Base-by-base conservation (phyloP, 2,888 invertebrate species). In the Lepas anatifera region DNA sequence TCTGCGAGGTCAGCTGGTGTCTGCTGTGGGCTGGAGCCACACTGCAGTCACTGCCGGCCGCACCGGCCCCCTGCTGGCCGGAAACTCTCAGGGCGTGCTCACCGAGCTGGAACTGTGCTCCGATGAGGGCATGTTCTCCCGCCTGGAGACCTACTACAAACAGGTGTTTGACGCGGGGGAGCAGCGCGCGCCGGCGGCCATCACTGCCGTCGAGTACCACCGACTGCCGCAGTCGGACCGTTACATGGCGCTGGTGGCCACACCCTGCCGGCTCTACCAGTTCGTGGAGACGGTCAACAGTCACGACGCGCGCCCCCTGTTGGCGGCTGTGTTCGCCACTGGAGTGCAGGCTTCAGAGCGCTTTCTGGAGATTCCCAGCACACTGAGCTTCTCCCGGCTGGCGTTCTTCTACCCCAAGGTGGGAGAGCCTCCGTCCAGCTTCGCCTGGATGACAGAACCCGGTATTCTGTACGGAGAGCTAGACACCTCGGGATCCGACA, bases 11-110 rank as follows among this genome's bases (percentile, higher is more conserved):
- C 90, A 93, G 79, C 89, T 92, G 78, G 87, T 97, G 35, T 94
- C 95, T 0, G 89, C 92, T 68, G 90, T 97, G 0, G 95, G 89
- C 1, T 97, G 95, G 90, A 95, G 92, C 79, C 85, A 85, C 75
- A 84, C 85, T 71, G 88, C 89, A 74, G 85, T 77, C 41, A 77
- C 72, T 10, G 87, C 87, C 71, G 80, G 78, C 1, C 84, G 87
- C 0, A 92, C 95, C 0, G 92, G 92, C 1, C 87, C 91, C 0
- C 93, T 97, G 76, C 81, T 97, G 52, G 78, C 96, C 64, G 96
- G 95, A 10, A 95, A 95, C 0, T 90, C 90, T 0, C 90, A 89
- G 78, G 96, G 96, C 0, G 82, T 92, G 64, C 89, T 96, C 73
- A 87, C 95, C 80, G 96, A 96, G 81, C 91, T 91, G 0, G 95